Percentiles rank a stretch among this genome's conserved stretches.
Evolutionary conservation across 2,888 invertebrate species (phyloP).

Genomic region (Rhorus exstirpatorius): DNA sequence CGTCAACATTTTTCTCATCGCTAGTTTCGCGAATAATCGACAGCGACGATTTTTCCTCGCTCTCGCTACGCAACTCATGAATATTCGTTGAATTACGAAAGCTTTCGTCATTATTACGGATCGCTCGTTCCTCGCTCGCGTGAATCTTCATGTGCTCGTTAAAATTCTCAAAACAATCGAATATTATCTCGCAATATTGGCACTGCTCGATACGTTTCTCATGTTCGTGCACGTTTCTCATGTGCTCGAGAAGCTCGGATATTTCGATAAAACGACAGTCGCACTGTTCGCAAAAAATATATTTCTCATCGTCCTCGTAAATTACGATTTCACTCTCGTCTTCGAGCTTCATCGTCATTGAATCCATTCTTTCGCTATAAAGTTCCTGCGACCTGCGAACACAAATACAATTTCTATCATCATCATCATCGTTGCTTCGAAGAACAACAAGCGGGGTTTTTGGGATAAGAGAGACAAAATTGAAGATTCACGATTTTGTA

Average conservation of each 20-base stretch:
- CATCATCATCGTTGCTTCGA: slow-evolving; percentile 6
- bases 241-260: slow-evolving; percentile 69
- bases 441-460: not conserved
- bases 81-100: slow-evolving; percentile 42
- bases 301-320: slow-evolving; percentile 62
- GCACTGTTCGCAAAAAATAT: slow-evolving; percentile 72
- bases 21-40: too few species aligned
- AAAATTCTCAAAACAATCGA: slow-evolving; percentile 69
- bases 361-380: slow-evolving; percentile 17
- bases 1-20: not conserved
- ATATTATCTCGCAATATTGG: slow-evolving; percentile 68
- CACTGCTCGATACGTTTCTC: slow-evolving; percentile 73
- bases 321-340: slow-evolving; percentile 31
- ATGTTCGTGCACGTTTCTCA: slow-evolving; percentile 70
- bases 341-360: slow-evolving; percentile 54
- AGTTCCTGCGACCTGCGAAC: slow-evolving; percentile 74
- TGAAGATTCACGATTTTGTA: not conserved
- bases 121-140: not conserved
- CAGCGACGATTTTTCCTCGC: not conserved
- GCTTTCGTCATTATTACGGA: slow-evolving; percentile 63
- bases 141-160: slow-evolving; percentile 69
- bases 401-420: slow-evolving; percentile 71
- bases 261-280: slow-evolving; percentile 66
- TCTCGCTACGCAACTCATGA: not conserved
- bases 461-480: not conserved